Evolutionary conservation across 2,888 invertebrate genomes (phyloP).

Genomic region (Subacronicta megacephala): DNA sequence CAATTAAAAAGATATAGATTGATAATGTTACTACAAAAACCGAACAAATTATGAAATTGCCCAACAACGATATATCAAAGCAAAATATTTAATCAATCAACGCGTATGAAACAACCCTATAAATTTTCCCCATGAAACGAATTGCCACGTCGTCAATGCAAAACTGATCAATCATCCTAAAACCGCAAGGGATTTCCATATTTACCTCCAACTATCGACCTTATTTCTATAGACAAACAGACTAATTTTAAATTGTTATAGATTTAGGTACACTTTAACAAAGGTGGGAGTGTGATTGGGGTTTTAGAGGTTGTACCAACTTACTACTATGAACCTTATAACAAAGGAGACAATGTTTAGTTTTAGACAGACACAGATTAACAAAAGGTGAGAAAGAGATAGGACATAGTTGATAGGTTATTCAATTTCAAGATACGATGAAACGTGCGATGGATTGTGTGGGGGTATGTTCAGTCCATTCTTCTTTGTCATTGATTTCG

Average conservation of each 20-base stretch:
- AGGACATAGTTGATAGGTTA: constrained; percentile 20
- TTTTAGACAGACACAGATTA: constrained; percentile 6
- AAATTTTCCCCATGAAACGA: constrained; percentile 32
- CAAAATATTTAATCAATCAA: constrained; percentile 41
- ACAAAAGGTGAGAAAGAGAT: constrained; percentile 15
- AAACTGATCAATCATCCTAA: constrained; percentile 42
- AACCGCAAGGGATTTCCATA: constrained; percentile 34
- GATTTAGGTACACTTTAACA: constrained; percentile 18
- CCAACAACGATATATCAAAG: neutral
- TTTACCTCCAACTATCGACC: constrained; percentile 5
- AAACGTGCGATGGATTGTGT: constrained; percentile 24
- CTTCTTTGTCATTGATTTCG: neutral
- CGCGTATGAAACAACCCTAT: constrained; percentile 21
- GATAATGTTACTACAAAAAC: neutral
- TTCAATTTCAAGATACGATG: constrained; percentile 27
- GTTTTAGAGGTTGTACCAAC: neutral
- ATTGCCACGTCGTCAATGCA: constrained; percentile 35
- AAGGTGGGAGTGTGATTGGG: constrained; percentile 13
- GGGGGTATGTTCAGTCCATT: neutral
- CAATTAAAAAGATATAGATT: no score
- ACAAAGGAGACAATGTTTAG: neutral
- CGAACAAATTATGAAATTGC: neutral
- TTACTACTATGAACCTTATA: neutral
- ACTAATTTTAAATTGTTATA: constrained; percentile 7
- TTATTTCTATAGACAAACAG: neutral